Percentiles rank a stretch among this genome's conserved stretches.
Conservation (phyloP, 1,140 invertebrate genomes). For the Nymphalis io region DNA sequence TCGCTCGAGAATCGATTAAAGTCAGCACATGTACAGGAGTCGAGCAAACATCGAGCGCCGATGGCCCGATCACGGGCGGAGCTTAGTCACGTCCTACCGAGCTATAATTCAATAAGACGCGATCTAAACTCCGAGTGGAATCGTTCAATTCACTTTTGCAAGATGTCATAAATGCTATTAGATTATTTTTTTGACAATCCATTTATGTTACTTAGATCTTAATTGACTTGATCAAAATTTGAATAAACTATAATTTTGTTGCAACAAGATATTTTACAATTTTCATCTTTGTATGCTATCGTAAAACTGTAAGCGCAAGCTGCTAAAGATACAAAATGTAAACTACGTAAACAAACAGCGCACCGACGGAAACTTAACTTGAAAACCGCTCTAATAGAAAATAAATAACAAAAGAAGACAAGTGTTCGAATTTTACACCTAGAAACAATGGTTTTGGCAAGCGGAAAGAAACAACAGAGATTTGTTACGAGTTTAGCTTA, state of each 20-base stretch:
- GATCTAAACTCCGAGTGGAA: conserved; percentile 59
- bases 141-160: conserved; percentile 51
- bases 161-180: conserved; percentile 38
- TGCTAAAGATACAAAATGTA: background rate
- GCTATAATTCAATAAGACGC: conserved; percentile 72
- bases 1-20: conserved; percentile 69
- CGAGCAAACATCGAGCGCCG: conserved; percentile 61
- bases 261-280: too few relatives aligned
- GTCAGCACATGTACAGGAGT: conserved; percentile 60
- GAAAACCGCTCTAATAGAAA: conserved; percentile 7
- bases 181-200: conserved; percentile 22
- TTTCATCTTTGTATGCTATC: too few relatives aligned
- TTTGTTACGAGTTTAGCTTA: conserved; percentile 66
- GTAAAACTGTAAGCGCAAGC: background rate
- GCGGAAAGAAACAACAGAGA: conserved; percentile 57
- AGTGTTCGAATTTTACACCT: conserved; percentile 45
- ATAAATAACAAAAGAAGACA: conserved; percentile 41
- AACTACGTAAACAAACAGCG: background rate
- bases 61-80: conserved; percentile 50
- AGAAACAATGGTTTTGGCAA: conserved; percentile 52
- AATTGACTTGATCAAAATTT: too few relatives aligned
- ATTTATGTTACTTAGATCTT: background rate
- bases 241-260: too few relatives aligned
- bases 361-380: background rate
- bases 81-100: conserved; percentile 57